Conservation (phyloP, 2,113 vertebrate species). For the Lampris incognitus region DNA sequence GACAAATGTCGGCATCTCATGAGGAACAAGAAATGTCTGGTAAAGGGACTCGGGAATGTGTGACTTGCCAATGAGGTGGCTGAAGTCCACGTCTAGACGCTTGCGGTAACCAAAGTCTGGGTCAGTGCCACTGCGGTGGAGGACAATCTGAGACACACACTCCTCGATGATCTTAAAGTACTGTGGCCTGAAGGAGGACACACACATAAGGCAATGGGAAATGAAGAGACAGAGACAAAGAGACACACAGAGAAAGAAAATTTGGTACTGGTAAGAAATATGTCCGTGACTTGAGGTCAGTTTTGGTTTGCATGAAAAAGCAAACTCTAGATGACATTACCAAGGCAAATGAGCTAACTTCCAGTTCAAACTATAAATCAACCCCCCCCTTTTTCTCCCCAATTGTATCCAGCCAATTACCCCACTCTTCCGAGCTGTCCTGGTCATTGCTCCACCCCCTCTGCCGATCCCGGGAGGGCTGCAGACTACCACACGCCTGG, state of each 20-base stretch:
- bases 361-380: too few species aligned
- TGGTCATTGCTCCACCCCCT: too few species aligned
- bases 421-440: too few species aligned
- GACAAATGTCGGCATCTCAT: neutral
- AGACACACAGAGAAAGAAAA: neutral
- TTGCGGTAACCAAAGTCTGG: slow-evolving; percentile 97
- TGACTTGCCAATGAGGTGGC: slow-evolving; percentile 90
- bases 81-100: slow-evolving; percentile 94
- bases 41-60: neutral
- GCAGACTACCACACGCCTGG: too few species aligned
- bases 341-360: too few species aligned
- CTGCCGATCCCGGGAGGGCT: too few species aligned
- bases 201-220: slow-evolving; percentile 4
- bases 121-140: slow-evolving; percentile 93
- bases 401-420: too few species aligned
- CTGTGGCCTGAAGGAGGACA: slow-evolving; percentile 84
- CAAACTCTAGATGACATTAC: too few species aligned
- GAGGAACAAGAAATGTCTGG: neutral
- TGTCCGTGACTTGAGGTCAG: too few species aligned
- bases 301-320: too few species aligned
- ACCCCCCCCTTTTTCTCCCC: too few species aligned
- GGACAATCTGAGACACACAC: slow-evolving; percentile 95
- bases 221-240: neutral
- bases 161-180: slow-evolving; percentile 99
- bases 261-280: too few species aligned